Evolutionary conservation across 2,797 vertebrate species (phyloP), one percentile per base, ranked within the genome.

Genomic region (Australoheros facetus): DNA sequence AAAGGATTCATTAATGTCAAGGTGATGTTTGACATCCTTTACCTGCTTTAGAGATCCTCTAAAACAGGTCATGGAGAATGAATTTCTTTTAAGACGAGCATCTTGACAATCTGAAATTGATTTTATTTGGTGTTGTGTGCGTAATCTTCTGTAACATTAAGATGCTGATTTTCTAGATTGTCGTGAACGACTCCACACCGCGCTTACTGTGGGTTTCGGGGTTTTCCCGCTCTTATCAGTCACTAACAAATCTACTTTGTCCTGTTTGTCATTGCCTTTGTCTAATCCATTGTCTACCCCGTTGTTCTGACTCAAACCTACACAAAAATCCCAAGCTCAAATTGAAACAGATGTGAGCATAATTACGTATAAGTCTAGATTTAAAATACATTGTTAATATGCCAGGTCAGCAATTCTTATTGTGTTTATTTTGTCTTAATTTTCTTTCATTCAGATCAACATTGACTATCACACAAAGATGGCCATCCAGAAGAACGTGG

Each of bases 381-480:
- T 21, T 74, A 3, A 45, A 7, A n/a, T 5, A 32, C 30, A 10
- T 39, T 3, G 5, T 28, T 28, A 2, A 55, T 30, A 5, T 34
- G 13, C 3, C 3, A 2, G 13, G 7, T 42, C 23, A 34, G 16
- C 19, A 37, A 3, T 11, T 56, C 30, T 51, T 4, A 2, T 10
- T 23, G 16, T 23, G 1, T 4, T 21, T 23, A 59, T 28, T 4
- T 7, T 39, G 1, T 60, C 55, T n/a, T 70, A 1, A 19, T 78
- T 69, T 75, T 13, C 21, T 62, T 59, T 84, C 12, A 5, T 60
- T n/a, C 90, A 99, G 98, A 96, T 99, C 74, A 99, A 99, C 88
- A 96, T 99, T 71, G 98, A 99, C 91, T 96, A 98, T 73, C 94
- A 94, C 56, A 99, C 97, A 83, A 98, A 96, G 90, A 92, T 93